Evolutionary conservation across 2,113 vertebrate genomes (phyloP).

Genomic region (Pteropus alecto): DNA sequence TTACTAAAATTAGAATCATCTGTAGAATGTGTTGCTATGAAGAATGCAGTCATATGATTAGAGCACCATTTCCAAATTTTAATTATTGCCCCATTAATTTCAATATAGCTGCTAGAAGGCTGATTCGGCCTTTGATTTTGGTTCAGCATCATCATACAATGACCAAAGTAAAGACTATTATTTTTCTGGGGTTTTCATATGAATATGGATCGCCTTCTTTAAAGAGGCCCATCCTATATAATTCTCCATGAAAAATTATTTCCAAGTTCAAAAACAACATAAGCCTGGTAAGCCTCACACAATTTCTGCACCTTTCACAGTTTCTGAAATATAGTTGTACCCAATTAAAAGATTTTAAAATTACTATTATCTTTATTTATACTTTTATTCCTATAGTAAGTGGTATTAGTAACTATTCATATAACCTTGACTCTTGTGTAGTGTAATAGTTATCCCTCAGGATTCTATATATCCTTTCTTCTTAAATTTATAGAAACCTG

Average conservation of each 20-base stretch:
- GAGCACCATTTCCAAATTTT: background rate
- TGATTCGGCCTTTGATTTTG: background rate
- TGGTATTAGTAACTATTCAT: background rate
- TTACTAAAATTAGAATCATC: background rate
- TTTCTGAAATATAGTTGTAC: background rate
- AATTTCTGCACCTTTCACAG: background rate
- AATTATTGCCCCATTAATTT: background rate
- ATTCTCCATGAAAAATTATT: background rate
- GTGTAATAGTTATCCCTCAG: background rate
- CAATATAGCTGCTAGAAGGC: background rate
- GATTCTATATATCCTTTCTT: background rate
- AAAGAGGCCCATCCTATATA: background rate
- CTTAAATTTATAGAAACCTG: background rate
- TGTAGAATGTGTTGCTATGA: background rate
- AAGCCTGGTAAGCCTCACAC: background rate
- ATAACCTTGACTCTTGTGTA: background rate
- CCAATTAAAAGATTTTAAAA: background rate
- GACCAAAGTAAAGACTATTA: background rate
- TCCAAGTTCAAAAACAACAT: background rate
- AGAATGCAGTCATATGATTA: background rate
- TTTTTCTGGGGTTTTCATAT: background rate
- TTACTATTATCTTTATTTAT: background rate
- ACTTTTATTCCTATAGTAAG: background rate
- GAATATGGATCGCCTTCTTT: background rate
- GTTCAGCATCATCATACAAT: background rate